Percentiles rank a stretch among this genome's conserved stretches.
Conservation (phyloP, 2,113 vertebrate genomes). For the Mobula birostris region DNA sequence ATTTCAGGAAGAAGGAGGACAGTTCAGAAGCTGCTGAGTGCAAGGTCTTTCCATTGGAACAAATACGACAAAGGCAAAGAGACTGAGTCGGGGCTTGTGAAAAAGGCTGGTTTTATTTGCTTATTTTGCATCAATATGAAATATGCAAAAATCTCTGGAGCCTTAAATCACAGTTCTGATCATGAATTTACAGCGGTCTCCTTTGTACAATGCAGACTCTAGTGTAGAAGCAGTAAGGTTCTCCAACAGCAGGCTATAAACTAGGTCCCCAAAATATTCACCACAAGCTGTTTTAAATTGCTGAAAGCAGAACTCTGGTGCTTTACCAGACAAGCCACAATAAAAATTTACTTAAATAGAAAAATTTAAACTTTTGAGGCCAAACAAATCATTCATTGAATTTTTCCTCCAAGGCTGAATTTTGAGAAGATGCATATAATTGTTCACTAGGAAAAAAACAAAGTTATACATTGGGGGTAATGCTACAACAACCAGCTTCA, state of each 20-base stretch:
- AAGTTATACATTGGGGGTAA: not conserved
- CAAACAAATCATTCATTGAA: slow-evolving; percentile 3
- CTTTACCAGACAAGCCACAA: not conserved
- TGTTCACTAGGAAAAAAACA: not conserved
- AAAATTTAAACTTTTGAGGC: not conserved
- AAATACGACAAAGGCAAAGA: too few relatives aligned
- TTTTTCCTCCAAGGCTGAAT: not conserved
- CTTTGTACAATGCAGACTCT: not conserved
- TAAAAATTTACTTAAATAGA: not conserved
- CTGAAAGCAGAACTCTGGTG: not conserved
- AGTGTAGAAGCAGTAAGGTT: not conserved
- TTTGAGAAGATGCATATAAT: not conserved
- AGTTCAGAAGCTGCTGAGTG: too few relatives aligned
- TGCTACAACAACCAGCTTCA: not conserved
- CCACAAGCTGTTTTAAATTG: not conserved
- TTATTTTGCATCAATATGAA: not conserved
- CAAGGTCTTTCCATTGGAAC: too few relatives aligned
- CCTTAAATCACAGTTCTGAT: not conserved
- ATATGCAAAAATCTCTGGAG: not conserved
- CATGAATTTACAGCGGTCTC: not conserved
- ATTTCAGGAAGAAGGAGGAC: too few relatives aligned
- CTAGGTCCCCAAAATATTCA: not conserved
- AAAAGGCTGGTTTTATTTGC: not conserved
- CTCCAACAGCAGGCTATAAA: not conserved
- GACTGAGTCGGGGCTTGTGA: too few relatives aligned